Conservation (phyloP, 2,888 invertebrate species). For the Eupelmus urozonus region DNA sequence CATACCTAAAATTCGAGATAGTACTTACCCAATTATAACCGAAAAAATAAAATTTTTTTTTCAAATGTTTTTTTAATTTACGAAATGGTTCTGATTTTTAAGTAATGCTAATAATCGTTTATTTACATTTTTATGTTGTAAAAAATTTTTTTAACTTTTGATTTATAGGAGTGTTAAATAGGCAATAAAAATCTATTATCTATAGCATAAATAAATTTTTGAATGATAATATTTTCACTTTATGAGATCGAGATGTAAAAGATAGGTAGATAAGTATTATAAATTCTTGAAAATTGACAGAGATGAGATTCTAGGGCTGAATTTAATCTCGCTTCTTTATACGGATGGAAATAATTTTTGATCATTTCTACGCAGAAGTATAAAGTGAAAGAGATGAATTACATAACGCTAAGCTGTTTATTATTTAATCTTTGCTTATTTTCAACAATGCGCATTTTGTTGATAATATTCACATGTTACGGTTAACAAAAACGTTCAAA, state of each 20-base stretch:
- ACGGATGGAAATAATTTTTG: not conserved
- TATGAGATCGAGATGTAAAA: not conserved
- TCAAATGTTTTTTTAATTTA: too few relatives aligned
- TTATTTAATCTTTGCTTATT: not conserved
- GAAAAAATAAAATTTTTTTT: too few relatives aligned
- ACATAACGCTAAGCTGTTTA: not conserved
- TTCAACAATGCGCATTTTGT: constrained; percentile 12
- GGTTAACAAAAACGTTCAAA: constrained; percentile 30
- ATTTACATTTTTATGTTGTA: too few relatives aligned
- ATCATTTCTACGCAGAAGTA: constrained; percentile 2
- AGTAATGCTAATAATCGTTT: too few relatives aligned
- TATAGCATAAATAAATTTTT: not conserved
- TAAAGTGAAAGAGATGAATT: not conserved
- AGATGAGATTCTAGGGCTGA: constrained; percentile 34
- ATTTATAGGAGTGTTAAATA: too few relatives aligned
- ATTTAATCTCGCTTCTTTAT: not conserved
- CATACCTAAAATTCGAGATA: too few relatives aligned
- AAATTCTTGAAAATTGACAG: not conserved
- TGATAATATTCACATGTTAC: constrained; percentile 8
- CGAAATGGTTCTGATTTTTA: too few relatives aligned
- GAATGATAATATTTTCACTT: too few relatives aligned
- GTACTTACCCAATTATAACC: too few relatives aligned
- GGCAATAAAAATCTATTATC: too few relatives aligned
- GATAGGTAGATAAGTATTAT: not conserved
- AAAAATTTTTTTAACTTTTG: too few relatives aligned